These are phyloP conservation scores for Etheostoma cragini DNA, from an alignment of 2,113 vertebrate genomes.

Conservation along the genomic window DNA sequence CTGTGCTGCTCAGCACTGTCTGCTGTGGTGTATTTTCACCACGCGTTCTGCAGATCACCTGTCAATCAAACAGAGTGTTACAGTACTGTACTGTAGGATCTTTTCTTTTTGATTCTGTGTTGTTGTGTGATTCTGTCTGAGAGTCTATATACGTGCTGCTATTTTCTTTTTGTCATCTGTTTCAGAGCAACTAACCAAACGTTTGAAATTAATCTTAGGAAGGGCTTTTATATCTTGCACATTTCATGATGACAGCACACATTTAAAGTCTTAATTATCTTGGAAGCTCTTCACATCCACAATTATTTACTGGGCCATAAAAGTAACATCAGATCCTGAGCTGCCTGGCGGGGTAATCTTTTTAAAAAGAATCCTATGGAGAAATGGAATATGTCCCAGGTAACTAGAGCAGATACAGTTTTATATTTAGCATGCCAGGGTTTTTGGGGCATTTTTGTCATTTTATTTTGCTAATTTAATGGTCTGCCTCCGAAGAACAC, in stretches of 20 bases:
- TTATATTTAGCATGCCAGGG: conserved; percentile 27
- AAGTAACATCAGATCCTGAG: conserved; percentile 8
- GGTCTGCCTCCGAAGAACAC: too few relatives aligned
- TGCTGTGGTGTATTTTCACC: not conserved
- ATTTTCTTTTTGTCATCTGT: not conserved
- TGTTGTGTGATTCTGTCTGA: not conserved
- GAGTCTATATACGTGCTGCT: not conserved
- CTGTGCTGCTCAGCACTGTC: conserved; percentile 13
- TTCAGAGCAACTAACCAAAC: not conserved
- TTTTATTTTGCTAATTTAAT: too few relatives aligned
- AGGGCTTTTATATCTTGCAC: not conserved
- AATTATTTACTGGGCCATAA: conserved; percentile 46
- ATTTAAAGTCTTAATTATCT: conserved; percentile 32
- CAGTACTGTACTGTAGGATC: not conserved
- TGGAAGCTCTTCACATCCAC: conserved; percentile 30
- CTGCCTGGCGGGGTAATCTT: conserved; percentile 30
- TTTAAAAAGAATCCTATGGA: conserved; percentile 26
- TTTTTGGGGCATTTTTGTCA: too few relatives aligned
- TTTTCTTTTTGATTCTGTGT: not conserved
- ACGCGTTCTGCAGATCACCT: not conserved
- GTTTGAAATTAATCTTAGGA: conserved; percentile 4
- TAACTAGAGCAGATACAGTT: conserved; percentile 30
- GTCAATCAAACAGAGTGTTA: conserved; percentile 11
- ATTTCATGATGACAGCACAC: not conserved
- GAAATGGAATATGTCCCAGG: conserved; percentile 15